Conservation (phyloP, 2,113 vertebrate genomes). For the Antechinus stuartii region DNA sequence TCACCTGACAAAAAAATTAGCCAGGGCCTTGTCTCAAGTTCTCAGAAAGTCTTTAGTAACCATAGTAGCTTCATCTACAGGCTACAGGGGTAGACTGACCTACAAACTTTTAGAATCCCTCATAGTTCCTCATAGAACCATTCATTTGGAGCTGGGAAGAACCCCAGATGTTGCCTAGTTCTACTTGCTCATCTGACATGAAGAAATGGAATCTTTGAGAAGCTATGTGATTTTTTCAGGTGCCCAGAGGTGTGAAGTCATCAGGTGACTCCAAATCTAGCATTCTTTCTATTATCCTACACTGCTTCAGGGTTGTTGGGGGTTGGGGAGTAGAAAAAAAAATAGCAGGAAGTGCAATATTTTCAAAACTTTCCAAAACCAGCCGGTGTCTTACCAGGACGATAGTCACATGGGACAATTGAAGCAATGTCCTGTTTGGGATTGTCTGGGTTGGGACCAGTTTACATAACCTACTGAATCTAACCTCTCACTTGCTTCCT, state of each 20-base stretch:
- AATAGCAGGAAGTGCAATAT: neutral
- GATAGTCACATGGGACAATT: neutral
- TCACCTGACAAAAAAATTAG: neutral
- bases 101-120: neutral
- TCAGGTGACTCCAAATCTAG: neutral
- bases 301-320: neutral
- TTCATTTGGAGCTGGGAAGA: neutral
- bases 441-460: neutral
- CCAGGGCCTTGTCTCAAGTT: neutral
- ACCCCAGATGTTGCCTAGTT: neutral
- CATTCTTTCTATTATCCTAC: neutral
- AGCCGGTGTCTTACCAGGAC: neutral
- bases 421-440: neutral
- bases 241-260: too few relatives aligned
- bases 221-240: slow-evolving; percentile 4
- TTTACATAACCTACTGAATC: neutral
- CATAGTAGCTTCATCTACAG: neutral
- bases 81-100: neutral
- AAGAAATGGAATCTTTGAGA: slow-evolving; percentile 39
- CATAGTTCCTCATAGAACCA: neutral
- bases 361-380: neutral
- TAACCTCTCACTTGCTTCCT: slow-evolving; percentile 31
- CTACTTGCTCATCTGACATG: slow-evolving; percentile 1
- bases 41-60: slow-evolving; percentile 45
- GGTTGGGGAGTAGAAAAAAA: neutral